phyloP scores from a whole-genome alignment of 92 coral and sea anemone species.

The Epizoanthus fatuus region DNA sequence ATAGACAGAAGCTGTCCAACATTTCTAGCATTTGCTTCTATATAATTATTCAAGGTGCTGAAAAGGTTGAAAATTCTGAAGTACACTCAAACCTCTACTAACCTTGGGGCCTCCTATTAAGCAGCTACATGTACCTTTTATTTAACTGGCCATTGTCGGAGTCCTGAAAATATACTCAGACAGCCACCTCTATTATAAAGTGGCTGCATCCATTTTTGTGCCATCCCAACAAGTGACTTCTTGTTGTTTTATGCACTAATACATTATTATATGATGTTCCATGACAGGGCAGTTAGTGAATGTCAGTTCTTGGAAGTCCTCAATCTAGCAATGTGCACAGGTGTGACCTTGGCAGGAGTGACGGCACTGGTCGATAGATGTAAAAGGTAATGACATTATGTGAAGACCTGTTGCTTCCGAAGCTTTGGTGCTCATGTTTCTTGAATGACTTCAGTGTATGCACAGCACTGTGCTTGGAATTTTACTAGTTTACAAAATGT shows the following conservation, averaged over 20 bases:
- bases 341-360: conserved; percentile 82
- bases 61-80: too few species aligned
- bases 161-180: too few species aligned
- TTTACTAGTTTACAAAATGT: not conserved
- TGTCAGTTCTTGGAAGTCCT: conserved; percentile 81
- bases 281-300: conserved; percentile 85
- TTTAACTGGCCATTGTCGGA: too few species aligned
- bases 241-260: not conserved
- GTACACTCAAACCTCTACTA: too few species aligned
- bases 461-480: not conserved
- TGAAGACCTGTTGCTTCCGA: too few species aligned
- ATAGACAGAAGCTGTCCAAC: too few species aligned
- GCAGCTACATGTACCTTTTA: too few species aligned
- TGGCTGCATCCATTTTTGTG: too few species aligned
- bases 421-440: not conserved
- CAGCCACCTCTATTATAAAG: too few species aligned
- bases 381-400: conserved; percentile 55
- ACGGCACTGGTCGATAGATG: conserved; percentile 88
- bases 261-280: not conserved
- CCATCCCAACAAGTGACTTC: not conserved
- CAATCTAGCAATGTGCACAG: conserved; percentile 93
- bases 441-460: not conserved
- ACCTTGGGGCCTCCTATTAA: too few species aligned
- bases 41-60: too few species aligned
- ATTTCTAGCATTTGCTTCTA: too few species aligned